Base-by-base conservation (phyloP, 2,888 invertebrate species). In the Homarus gammarus region DNA sequence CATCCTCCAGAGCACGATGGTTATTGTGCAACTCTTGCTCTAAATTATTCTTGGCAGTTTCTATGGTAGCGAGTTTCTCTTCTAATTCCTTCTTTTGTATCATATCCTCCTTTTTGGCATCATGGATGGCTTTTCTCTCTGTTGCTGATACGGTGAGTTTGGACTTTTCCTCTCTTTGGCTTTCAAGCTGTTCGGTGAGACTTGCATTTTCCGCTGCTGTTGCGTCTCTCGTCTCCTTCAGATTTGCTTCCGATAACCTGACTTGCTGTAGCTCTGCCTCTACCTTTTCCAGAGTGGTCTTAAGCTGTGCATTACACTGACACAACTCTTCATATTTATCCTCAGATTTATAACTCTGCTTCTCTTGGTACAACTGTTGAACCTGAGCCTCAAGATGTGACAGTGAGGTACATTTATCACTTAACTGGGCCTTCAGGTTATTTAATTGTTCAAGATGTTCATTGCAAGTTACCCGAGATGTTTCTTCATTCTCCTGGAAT, bases 281-380 rank as follows among this genome's bases (percentile, higher is more conserved):
- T 33, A 61, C 38, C 22, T 87, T 64, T 33, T 82, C 82, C 18
- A 87, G 1, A 61, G 82, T 44, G 27, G 44, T 12, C 22, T 61
- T 73, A 2, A 87, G 75, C 27, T 75, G 72, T 44, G 31, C 36
- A 31, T 49, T 82, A n/a, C 36, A 75, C 15, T 27, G 40, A 3
- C 18, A 61, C 33, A 44, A 56, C 31, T 87, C 87, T 15, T 75
- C 81, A 64, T 70, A 75, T 31, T 49, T 61, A 27, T 78, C 70
- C n/a, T 73, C 10, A 2, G n/a, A 2, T 31, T 73, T 82, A 18
- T 61, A 81, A n/a, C 38, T 82, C 15, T 77, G 38, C 18, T 56
- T 86, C n/a, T 79, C 79, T 49, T 79, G 33, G 18, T 15, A 49
- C 36, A 79, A n/a, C 44, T 38, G 68, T 51, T 70, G 79, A 72